Percentiles rank a stretch among this genome's conserved stretches.
These are phyloP conservation scores for Corvus cornix DNA, from an alignment of 2,113 vertebrate genomes.

Conservation along the genomic window DNA sequence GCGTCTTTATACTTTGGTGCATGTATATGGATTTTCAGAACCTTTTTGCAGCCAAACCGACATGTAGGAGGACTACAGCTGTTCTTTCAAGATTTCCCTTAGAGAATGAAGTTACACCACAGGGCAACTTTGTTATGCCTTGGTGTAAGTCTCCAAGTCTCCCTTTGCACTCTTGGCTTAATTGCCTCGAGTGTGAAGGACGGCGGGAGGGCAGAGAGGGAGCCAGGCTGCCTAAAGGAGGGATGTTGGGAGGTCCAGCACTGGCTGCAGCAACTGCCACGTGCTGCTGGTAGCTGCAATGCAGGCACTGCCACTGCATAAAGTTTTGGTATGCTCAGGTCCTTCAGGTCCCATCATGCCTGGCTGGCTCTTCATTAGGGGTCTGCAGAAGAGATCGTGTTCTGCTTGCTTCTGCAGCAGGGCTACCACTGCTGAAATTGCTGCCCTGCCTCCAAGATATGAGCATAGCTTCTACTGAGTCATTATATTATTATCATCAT, in stretches of 20 bases:
- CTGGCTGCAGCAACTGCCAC: neutral
- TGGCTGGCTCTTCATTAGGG: neutral
- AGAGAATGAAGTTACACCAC: neutral
- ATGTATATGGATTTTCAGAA: neutral
- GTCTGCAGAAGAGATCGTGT: rapidly evolving
- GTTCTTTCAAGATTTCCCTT: neutral
- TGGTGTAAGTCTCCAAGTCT: neutral
- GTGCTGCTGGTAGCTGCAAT: neutral
- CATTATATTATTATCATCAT: rapidly evolving
- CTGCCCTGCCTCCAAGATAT: neutral
- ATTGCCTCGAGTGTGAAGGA: neutral
- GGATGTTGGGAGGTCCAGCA: neutral
- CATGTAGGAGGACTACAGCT: neutral
- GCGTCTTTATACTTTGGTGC: neutral
- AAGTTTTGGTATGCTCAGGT: neutral
- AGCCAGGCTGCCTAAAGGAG: neutral
- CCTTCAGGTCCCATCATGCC: neutral
- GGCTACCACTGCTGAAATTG: neutral
- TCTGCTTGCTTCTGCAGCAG: neutral
- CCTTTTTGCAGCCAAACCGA: neutral
- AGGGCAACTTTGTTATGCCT: neutral
- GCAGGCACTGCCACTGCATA: neutral
- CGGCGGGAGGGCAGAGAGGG: rapidly evolving
- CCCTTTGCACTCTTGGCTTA: neutral
- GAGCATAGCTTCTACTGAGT: rapidly evolving